Evolutionary conservation across 2,888 invertebrate genomes (phyloP), one percentile per base, ranked within the genome.

Genomic region (Drosophila picticornis): DNA sequence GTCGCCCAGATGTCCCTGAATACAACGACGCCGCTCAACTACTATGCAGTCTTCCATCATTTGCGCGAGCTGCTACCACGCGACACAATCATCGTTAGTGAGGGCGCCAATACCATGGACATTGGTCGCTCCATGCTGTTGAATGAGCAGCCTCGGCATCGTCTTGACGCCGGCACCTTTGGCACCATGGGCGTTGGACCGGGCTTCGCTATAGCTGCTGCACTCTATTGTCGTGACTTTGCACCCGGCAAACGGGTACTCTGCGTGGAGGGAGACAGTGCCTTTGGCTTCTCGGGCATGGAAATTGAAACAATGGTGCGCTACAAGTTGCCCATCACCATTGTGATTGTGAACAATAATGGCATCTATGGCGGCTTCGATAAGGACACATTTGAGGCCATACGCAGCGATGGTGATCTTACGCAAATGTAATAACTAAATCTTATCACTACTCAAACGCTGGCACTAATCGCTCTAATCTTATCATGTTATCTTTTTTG

Each of bases 101-200:
- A 99, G 94, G 99, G 99, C 29, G 99, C 99, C 40, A 99, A 99
- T 93, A 99, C 99, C 0, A 99, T 99, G 99, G 99, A 99, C 92
- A 99, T 99, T 91, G 99, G 99, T 0, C 95, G 99, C 53, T 96
- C 98, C 0, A 95, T 99, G 94, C 94, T 99, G 43, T 94, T 96
- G n/a, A 98, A 99, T 92, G 95, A 95, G 82, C 94, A 96, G 78
- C 97, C 99, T 0, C 94, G 98, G 51, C 98, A 98, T 91, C 95
- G 99, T 70, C 94, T 99, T 6, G 99, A 99, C 93, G 99, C 99
- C 9, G 99, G 98, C 65, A 98, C 98, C 5, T 99, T 98, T 93
- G 99, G 99, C 22, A 99, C 99, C 2, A 99, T 99, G 98, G 98
- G 98, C 46, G 98, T 99, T 27, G 98, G 98, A 2, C 95, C 96